phyloP scores from a whole-genome alignment of 2,113 vertebrate species.

The Brachypodius melanocephalos region DNA sequence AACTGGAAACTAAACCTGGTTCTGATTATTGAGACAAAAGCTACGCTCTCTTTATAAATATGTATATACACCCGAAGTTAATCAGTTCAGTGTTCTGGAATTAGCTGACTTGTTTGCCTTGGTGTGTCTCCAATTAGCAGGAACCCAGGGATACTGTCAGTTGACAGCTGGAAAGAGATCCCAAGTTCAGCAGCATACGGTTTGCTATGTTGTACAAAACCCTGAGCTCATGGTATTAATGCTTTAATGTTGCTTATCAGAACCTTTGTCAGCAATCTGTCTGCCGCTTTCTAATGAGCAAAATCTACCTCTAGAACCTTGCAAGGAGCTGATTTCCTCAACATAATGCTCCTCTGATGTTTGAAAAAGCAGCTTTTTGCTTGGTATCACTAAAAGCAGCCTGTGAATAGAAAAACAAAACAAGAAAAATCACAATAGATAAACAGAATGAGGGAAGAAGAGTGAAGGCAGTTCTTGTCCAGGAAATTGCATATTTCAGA shows the following conservation, averaged over 20 bases:
- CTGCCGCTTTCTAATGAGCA: neutral
- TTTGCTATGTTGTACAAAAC: constrained; percentile 25
- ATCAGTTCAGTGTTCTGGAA: constrained; percentile 53
- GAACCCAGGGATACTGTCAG: constrained; percentile 27
- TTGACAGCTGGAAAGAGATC: constrained; percentile 62
- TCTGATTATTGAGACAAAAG: neutral
- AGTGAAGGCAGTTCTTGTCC: neutral
- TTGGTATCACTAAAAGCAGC: neutral
- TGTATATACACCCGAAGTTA: neutral
- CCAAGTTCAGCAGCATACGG: constrained; percentile 26
- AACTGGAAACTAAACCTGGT: neutral
- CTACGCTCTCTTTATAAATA: constrained; percentile 25
- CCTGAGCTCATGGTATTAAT: constrained; percentile 17
- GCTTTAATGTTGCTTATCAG: constrained; percentile 40
- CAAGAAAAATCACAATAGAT: neutral
- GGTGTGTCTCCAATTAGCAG: constrained; percentile 49
- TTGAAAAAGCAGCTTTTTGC: neutral
- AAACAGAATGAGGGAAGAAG: neutral
- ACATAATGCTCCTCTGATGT: neutral
- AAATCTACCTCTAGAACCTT: neutral
- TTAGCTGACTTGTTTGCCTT: constrained; percentile 58
- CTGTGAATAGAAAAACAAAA: neutral
- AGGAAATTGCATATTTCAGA: neutral
- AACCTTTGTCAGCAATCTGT: constrained; percentile 37
- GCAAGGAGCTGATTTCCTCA: neutral